Percentiles rank a stretch among this genome's conserved stretches.
Evolutionary conservation across 2,888 invertebrate genomes (phyloP).

Genomic region (Dynastes grantii): DNA sequence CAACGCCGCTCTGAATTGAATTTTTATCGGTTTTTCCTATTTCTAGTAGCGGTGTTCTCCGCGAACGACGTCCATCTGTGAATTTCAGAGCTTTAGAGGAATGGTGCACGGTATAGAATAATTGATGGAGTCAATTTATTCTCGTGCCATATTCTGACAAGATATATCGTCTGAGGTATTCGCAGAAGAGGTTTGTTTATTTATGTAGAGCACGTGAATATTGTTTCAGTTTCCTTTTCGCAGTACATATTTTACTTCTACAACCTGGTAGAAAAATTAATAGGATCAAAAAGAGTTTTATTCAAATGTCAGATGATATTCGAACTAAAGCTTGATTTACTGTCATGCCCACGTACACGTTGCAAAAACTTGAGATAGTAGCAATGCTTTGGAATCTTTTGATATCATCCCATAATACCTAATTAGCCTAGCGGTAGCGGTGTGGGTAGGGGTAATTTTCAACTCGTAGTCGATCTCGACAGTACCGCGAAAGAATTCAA

Average conservation of each 20-base stretch:
- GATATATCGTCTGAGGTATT: constrained; percentile 1
- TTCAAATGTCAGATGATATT: too few species aligned
- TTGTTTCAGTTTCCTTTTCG: neutral
- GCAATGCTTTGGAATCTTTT: too few species aligned
- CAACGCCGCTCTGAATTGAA: constrained; percentile 13
- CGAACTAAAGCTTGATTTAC: too few species aligned
- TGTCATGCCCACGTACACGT: too few species aligned
- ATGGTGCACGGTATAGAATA: constrained; percentile 4
- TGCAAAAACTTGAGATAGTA: too few species aligned
- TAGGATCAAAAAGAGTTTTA: too few species aligned
- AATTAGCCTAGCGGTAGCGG: too few species aligned
- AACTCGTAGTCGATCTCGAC: too few species aligned
- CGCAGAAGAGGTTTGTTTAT: constrained; percentile 6
- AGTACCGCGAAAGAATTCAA: too few species aligned
- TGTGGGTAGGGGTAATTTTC: too few species aligned
- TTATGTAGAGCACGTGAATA: constrained; percentile 1
- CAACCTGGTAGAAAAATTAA: too few species aligned
- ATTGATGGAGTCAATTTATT: constrained; percentile 33
- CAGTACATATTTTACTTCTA: neutral
- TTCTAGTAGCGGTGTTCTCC: neutral
- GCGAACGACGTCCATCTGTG: neutral
- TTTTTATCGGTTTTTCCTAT: constrained; percentile 25
- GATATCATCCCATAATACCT: too few species aligned
- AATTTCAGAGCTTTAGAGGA: constrained; percentile 16
- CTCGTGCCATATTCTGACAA: constrained; percentile 1